Evolutionary conservation across 2,797 vertebrate species (phyloP).

Genomic region (Poeciliopsis infans): DNA sequence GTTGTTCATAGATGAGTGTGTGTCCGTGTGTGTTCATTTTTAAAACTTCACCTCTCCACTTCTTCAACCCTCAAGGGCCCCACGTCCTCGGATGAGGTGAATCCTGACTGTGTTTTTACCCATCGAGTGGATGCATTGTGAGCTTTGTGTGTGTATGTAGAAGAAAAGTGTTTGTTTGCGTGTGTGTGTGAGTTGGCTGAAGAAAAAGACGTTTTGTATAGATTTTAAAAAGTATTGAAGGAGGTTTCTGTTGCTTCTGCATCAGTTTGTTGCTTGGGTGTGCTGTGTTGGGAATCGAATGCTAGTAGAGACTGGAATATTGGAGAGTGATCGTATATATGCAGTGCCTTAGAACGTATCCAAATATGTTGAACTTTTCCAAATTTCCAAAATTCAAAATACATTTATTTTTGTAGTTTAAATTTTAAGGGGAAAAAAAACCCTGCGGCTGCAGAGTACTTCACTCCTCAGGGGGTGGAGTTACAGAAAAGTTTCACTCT

Average conservation of each 20-base stretch:
- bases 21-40: constrained; percentile 45
- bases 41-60: constrained; percentile 62
- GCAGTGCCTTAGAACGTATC: background rate
- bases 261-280: constrained; percentile 14
- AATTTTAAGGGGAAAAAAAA: too few relatives aligned
- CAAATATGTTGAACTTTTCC: background rate
- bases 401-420: too few relatives aligned
- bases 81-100: constrained; percentile 67
- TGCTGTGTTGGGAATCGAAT: constrained; percentile 5
- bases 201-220: constrained; percentile 16
- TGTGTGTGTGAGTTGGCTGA: constrained; percentile 16
- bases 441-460: background rate
- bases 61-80: constrained; percentile 64
- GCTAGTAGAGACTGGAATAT: background rate
- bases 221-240: constrained; percentile 28
- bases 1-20: constrained; percentile 14
- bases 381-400: background rate
- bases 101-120: constrained; percentile 52
- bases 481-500: too few relatives aligned
- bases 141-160: constrained; percentile 37
- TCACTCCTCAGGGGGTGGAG: too few relatives aligned
- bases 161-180: constrained; percentile 12
- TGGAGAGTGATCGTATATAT: background rate
- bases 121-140: constrained; percentile 37
- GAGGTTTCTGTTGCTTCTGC: constrained; percentile 43